Percentiles rank a stretch among this genome's conserved stretches.
phyloP scores from a whole-genome alignment of 2,797 vertebrate genomes.

The Sternotherus odoratus region DNA sequence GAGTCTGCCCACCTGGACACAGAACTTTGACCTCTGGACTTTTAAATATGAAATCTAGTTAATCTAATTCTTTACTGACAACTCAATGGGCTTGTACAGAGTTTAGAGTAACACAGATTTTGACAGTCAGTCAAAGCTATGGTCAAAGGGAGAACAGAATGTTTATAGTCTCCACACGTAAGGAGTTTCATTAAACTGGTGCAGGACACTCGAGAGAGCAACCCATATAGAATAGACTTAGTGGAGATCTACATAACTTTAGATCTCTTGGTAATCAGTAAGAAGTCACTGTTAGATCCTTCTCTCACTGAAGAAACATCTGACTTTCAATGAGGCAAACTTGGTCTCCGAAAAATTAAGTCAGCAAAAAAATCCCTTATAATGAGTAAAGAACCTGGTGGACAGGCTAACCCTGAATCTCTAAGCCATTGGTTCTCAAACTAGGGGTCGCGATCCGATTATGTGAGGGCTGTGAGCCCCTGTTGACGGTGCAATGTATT shows the following conservation, averaged over 20 bases:
- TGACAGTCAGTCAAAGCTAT: neutral
- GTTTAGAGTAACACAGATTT: neutral
- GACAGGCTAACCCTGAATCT: neutral
- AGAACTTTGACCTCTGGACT: neutral
- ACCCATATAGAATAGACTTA: accelerated
- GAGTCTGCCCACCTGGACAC: neutral
- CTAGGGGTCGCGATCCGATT: no score
- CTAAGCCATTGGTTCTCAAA: no score
- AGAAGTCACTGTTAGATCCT: neutral
- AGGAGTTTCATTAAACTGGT: neutral
- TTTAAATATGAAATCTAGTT: neutral
- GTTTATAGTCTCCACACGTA: neutral
- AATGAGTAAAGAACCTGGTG: neutral
- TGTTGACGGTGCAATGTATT: no score
- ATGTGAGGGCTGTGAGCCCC: no score
- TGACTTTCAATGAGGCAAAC: neutral
- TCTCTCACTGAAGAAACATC: neutral
- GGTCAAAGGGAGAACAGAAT: neutral
- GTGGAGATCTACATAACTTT: neutral
- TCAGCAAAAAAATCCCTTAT: accelerated
- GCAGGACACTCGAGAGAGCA: neutral
- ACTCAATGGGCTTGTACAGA: neutral
- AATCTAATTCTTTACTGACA: accelerated
- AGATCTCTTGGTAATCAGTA: neutral
- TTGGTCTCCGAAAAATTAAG: neutral